Base-by-base conservation (phyloP, 1,140 invertebrate species). In the Anastrepha obliqua region DNA sequence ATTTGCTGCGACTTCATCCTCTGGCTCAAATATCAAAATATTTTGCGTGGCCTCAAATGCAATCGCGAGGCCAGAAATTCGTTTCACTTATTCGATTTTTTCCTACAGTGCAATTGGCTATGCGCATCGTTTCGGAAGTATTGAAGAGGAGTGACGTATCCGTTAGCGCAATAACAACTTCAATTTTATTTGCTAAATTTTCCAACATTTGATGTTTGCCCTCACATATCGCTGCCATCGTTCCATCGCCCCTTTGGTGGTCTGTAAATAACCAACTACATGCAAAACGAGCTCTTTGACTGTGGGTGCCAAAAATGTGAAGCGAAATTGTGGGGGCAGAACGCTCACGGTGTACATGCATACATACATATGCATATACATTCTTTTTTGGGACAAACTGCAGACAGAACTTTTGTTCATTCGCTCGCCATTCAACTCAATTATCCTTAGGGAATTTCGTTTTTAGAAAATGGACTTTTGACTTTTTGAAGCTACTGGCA, bases 401-500 rank as follows among this genome's bases (percentile, higher is more conserved):
- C n/a, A 20, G n/a, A 81, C 44, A 17, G 1, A 81, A 51, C 7
- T 81, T 81, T 81, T 81, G 74, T 81, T 81, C 44, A 20, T 58
- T 81, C 74, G 17, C 47, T 81, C 74, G 47, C 74, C 47, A 81
- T 81, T 81, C 74, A 81, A 81, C 47, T 81, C 74, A 81, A 81
- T 55, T 81, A 81, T 81, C 74, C 47, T 3, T 8, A 81, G 74
- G 47, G 74, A 81, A 81, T 81, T 20, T 55, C 8, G 44, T 81
- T 81, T 29, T 20, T 81, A 42, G n/a, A 81, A 81, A 81, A 81
- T 55, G 74, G 44, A 81, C 74, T 81, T 47, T 81, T 81, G 47
- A 81, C 74, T 81, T 17, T 81, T 58, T 81, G 44, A 51, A n/a
- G 17, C 51, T 51, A 11, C 64, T 39, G n/a, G 64, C n/a, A 67